Conservation (phyloP, 2,888 invertebrate genomes). For the Molorchus minor region DNA sequence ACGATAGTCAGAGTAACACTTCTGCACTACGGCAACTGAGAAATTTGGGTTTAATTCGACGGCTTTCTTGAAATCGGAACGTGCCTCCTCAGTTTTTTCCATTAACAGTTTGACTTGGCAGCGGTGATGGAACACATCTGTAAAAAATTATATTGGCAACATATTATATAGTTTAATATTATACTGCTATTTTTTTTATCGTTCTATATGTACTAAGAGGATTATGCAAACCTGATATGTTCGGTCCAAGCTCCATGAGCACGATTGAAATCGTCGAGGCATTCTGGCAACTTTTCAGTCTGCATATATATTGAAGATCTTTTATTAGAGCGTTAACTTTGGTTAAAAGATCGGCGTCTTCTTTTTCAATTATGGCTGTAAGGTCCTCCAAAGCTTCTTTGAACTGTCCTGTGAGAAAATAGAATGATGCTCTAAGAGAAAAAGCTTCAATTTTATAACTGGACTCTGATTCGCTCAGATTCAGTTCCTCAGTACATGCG, state of each 20-base stretch:
- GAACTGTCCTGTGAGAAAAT: slow-evolving; percentile 80
- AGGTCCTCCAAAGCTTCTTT: slow-evolving; percentile 78
- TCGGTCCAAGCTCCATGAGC: slow-evolving; percentile 81
- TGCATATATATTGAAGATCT: slow-evolving; percentile 86
- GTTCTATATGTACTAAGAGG: no score
- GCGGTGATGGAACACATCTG: slow-evolving; percentile 90
- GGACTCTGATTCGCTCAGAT: slow-evolving; percentile 68
- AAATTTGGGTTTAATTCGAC: slow-evolving; percentile 84
- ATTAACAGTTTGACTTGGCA: slow-evolving; percentile 87
- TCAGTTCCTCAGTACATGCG: slow-evolving; percentile 82
- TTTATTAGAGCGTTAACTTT: slow-evolving; percentile 89
- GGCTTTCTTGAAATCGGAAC: slow-evolving; percentile 83
- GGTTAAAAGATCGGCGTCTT: slow-evolving; percentile 70
- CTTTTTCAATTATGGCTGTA: slow-evolving; percentile 73
- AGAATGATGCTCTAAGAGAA: slow-evolving; percentile 86
- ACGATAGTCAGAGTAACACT: slow-evolving; percentile 87
- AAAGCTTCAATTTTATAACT: slow-evolving; percentile 75
- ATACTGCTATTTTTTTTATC: no score
- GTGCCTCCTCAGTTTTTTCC: slow-evolving; percentile 83
- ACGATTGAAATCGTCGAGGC: slow-evolving; percentile 79
- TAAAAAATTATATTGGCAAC: slow-evolving; percentile 63
- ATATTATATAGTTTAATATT: no score
- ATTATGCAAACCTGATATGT: slow-evolving; percentile 64
- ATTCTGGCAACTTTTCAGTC: slow-evolving; percentile 75
- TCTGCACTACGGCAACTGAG: slow-evolving; percentile 88